These are phyloP conservation scores for Diabrotica virgifera DNA, from an alignment of 1,140 invertebrate genomes.

Conservation along the genomic window DNA sequence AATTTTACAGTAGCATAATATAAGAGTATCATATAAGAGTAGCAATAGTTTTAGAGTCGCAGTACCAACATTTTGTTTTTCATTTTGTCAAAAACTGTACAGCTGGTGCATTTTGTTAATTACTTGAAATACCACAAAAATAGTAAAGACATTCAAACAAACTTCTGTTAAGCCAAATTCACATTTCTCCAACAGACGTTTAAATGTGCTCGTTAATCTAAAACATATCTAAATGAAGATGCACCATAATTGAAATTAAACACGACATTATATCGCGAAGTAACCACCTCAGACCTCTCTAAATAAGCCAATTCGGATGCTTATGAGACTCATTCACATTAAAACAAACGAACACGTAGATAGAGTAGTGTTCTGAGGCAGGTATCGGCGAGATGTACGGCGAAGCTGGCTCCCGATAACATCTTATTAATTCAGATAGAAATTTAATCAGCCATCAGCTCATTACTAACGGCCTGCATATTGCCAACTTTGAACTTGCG, in stretches of 20 bases:
- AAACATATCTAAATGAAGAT: no score
- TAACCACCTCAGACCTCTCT: not conserved
- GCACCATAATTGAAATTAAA: not conserved
- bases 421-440: constrained; percentile 30
- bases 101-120: no score
- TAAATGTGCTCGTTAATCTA: no score
- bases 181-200: no score
- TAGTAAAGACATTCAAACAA: no score
- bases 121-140: no score
- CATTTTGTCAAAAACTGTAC: no score
- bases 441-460: constrained; percentile 26
- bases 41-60: no score
- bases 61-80: no score
- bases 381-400: constrained; percentile 10
- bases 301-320: constrained; percentile 10
- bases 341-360: constrained; percentile 9
- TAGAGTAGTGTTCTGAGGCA: not conserved
- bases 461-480: constrained; percentile 31
- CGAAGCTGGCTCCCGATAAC: constrained; percentile 13
- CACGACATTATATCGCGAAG: not conserved
- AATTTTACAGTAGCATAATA: no score
- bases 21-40: no score
- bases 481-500: constrained; percentile 27
- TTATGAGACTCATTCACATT: constrained; percentile 13
- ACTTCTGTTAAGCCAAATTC: no score